A percentile compares a stretch with the other conserved stretches of the same genome.
Conservation (phyloP, 2,797 vertebrate genomes). For the Cuniculus paca region DNA sequence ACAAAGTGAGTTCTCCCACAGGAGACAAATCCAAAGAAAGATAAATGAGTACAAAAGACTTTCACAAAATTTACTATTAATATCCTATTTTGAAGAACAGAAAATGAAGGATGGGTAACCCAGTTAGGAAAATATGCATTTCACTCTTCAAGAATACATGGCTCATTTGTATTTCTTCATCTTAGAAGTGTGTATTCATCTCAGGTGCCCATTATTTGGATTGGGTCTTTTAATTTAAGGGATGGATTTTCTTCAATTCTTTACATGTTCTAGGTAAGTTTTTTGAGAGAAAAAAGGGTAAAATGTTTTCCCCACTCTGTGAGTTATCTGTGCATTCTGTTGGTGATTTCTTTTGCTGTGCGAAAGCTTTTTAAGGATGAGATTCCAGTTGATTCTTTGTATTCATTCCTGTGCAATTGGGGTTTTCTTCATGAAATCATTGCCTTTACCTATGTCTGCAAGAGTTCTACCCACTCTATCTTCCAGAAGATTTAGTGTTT, state of each 20-base stretch:
- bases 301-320: neutral
- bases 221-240: neutral
- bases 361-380: neutral
- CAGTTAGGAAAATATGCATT: neutral
- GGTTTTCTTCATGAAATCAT: neutral
- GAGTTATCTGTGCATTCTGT: neutral
- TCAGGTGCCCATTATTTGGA: neutral
- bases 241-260: neutral
- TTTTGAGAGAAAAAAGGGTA: neutral
- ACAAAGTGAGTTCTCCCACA: neutral
- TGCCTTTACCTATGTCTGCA: neutral
- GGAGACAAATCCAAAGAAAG: conserved; percentile 19
- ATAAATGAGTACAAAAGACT: neutral
- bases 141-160: neutral
- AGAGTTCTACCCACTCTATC: neutral
- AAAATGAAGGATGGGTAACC: neutral
- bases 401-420: neutral
- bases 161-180: neutral
- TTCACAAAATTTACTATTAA: neutral
- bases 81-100: neutral
- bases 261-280: neutral
- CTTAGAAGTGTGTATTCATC: neutral
- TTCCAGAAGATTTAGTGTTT: neutral
- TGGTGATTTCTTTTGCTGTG: neutral
- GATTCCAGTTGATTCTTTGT: neutral